Base-by-base conservation (phyloP, 2,113 vertebrate genomes). In the Alligator mississippiensis region DNA sequence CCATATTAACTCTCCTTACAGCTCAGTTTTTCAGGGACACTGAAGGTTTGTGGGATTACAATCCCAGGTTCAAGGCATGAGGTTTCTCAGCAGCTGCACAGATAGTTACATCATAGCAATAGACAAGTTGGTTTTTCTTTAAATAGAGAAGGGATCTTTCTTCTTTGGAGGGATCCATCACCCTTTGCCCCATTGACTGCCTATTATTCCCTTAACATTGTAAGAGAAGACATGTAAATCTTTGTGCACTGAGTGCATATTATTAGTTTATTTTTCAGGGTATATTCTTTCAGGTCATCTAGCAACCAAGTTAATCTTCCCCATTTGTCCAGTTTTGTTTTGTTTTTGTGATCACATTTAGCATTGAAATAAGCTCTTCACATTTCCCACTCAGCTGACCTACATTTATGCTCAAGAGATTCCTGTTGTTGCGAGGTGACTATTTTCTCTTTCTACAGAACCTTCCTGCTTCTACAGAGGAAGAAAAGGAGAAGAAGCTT, bases 401-500 rank as follows among this genome's bases (percentile, higher is more conserved):
- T 27, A 18, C 38, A 12, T 57, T 90, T 4, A n/a, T 77, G 25
- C 83, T 85, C 8, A 30, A 89, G 79, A 92, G 62, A 76, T 62
- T 91, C 58, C n/a, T 95, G 10, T 89, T 80, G 30, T 5, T 14
- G 63, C 61, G 81, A 84, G 21, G 28, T 91, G 59, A 89, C 70
- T 93, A 64, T 2, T 92, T 58, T 93, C 72, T 15, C 89, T 97
- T 94, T 88, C 47, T 95, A 87, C 90, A 98, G 98, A 94, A 87
- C 74, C 90, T 55, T 90, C 94, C 97, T 95, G 85, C 94, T 38
- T 89, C 85, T 5, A 79, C 92, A 3, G 97, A 98, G 34, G 97
- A 97, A 77, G 98, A 98, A 34, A 98, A 98, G 92, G 98, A 98
- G 78, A 99, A 99, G 98, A 99, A 99, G 96, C 87, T 94, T 21